Percentiles rank a stretch among this genome's conserved stretches.
Evolutionary conservation across 2,888 invertebrate genomes (phyloP).

Genomic region (Trimorus sp.): DNA sequence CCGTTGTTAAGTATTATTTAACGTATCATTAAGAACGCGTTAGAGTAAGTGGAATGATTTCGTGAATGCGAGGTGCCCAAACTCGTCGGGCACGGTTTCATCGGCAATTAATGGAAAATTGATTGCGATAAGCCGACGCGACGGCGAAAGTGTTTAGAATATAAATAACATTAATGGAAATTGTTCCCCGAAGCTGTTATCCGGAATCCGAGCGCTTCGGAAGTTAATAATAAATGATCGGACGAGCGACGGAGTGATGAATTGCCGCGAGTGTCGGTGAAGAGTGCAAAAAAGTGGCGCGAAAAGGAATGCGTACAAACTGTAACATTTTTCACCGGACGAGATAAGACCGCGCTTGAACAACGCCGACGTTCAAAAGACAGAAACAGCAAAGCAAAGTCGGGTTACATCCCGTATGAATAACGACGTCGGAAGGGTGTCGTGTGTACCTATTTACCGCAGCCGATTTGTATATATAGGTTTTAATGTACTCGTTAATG

Average conservation of each 20-base stretch:
- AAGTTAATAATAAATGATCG: constrained; percentile 4
- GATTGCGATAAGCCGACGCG: constrained; percentile 10
- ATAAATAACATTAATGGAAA: too few relatives aligned
- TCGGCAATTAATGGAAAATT: neutral
- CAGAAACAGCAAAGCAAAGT: constrained; percentile 57
- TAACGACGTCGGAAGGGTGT: constrained; percentile 54
- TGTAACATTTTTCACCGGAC: constrained; percentile 42
- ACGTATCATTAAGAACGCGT: constrained; percentile 39
- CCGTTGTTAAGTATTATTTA: constrained; percentile 47
- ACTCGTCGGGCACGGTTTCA: constrained; percentile 1
- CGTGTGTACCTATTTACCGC: constrained; percentile 60
- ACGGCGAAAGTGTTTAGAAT: neutral
- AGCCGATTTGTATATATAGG: constrained; percentile 69
- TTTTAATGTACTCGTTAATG: constrained; percentile 78
- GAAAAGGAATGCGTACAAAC: constrained; percentile 31
- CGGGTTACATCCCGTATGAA: constrained; percentile 50
- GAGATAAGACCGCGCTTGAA: constrained; percentile 15
- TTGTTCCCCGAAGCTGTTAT: neutral
- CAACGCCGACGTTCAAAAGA: constrained; percentile 36
- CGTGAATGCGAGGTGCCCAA: constrained; percentile 3
- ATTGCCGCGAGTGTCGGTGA: neutral
- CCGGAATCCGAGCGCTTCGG: neutral
- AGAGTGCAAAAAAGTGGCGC: constrained; percentile 7
- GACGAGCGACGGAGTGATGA: constrained; percentile 12
- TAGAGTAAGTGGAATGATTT: constrained; percentile 33